Conservation (phyloP, 2,888 invertebrate species). For the Oligia fasciuncula region DNA sequence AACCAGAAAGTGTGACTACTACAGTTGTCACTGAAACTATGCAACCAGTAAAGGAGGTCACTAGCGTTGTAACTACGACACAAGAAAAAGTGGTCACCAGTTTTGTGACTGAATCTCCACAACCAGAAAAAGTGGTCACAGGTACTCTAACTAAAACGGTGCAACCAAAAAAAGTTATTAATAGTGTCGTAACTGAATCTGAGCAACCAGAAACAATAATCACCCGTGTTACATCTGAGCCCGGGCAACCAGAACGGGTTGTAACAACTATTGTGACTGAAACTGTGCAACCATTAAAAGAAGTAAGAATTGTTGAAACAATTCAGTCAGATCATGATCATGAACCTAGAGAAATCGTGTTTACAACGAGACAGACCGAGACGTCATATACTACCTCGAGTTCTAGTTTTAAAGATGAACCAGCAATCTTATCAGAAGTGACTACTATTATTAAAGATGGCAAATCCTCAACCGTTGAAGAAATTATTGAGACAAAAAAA, state of each 20-base stretch:
- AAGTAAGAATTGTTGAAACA: conserved; percentile 59
- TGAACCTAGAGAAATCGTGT: conserved; percentile 64
- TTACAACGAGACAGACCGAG: conserved; percentile 74
- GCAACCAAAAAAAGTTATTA: conserved; percentile 22
- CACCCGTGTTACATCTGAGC: conserved; percentile 17
- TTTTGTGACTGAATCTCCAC: background rate
- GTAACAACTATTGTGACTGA: conserved; percentile 46
- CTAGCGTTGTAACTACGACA: conserved; percentile 1
- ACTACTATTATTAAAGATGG: conserved; percentile 69
- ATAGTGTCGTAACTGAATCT: conserved; percentile 10
- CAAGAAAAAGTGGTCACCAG: conserved; percentile 54
- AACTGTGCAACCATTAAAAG: conserved; percentile 57
- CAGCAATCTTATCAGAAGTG: conserved; percentile 64
- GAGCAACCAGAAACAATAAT: conserved; percentile 25
- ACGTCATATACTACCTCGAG: conserved; percentile 69
- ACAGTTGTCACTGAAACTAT: conserved; percentile 33
- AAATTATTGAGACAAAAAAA: conserved; percentile 67
- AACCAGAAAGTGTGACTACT: conserved; percentile 28
- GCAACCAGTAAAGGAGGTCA: conserved; percentile 47
- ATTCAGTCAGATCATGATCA: conserved; percentile 44
- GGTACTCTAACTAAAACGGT: conserved; percentile 10
- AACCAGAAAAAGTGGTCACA: conserved; percentile 49
- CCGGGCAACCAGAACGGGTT: conserved; percentile 33
- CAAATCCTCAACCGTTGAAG: conserved; percentile 62
- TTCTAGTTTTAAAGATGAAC: conserved; percentile 65